Conservation (phyloP, 2,888 invertebrate species). For the Dermolepida albohirtum region DNA sequence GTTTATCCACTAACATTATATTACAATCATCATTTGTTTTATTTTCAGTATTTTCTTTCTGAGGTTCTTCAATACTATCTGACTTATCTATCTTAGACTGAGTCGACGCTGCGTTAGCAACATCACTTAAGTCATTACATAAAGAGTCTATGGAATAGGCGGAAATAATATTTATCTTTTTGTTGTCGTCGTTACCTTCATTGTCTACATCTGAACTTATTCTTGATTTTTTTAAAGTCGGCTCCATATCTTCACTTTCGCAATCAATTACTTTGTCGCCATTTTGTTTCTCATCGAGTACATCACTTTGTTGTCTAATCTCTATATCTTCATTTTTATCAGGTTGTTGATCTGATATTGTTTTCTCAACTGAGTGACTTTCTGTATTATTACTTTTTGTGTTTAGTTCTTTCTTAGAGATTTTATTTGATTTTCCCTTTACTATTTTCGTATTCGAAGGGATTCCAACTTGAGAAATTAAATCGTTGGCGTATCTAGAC, state of each 20-base stretch:
- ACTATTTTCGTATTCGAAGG: slow-evolving; percentile 2
- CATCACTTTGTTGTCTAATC: slow-evolving; percentile 5
- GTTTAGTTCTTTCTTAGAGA: slow-evolving; percentile 37
- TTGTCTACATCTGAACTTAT: background rate
- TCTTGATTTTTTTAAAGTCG: slow-evolving; percentile 37
- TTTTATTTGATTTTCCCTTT: slow-evolving; percentile 25
- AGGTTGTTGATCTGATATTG: background rate
- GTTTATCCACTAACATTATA: slow-evolving; percentile 1
- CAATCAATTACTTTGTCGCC: background rate
- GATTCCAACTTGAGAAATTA: slow-evolving; percentile 24
- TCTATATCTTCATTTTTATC: slow-evolving; percentile 6
- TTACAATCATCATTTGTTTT: background rate
- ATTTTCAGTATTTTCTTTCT: background rate
- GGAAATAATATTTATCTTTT: slow-evolving; percentile 33
- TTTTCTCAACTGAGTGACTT: background rate
- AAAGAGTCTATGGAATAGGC: slow-evolving; percentile 41
- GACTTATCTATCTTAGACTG: background rate
- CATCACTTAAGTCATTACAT: slow-evolving; percentile 22
- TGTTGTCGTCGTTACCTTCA: slow-evolving; percentile 35
- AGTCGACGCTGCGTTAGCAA: slow-evolving; percentile 9
- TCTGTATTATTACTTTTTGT: background rate
- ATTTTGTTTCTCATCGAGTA: slow-evolving; percentile 9
- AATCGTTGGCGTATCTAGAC: slow-evolving; percentile 53
- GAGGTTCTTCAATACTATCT: background rate
- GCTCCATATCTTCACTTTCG: slow-evolving; percentile 21